Evolutionary conservation across 2,113 vertebrate species (phyloP).

Genomic region (Micromys minutus): DNA sequence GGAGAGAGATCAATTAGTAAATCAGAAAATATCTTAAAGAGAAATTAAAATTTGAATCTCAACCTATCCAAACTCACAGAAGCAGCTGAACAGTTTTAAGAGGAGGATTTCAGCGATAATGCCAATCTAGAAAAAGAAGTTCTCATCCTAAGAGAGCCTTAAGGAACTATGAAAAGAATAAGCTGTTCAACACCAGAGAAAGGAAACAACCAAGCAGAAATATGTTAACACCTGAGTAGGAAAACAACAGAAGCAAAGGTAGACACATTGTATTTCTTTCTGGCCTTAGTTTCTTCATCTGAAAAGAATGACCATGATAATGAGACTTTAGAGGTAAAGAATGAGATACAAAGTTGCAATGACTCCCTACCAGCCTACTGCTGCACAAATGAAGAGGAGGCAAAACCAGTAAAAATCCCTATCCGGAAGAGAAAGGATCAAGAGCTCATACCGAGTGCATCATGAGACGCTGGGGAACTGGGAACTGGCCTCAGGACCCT

Average conservation of each 20-base stretch:
- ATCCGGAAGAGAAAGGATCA: not conserved
- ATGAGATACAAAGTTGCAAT: not conserved
- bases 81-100: not conserved
- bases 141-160: not conserved
- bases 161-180: not conserved
- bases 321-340: not conserved
- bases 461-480: not conserved
- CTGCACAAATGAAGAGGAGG: not conserved
- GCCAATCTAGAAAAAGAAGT: not conserved
- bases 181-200: no score
- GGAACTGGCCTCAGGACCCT: not conserved
- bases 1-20: no score
- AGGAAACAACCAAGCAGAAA: not conserved
- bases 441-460: not conserved
- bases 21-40: not conserved
- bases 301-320: not conserved
- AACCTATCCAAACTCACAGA: not conserved
- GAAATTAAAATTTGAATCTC: not conserved
- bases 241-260: not conserved
- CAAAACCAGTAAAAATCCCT: not conserved
- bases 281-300: not conserved
- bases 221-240: not conserved
- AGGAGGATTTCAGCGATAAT: not conserved
- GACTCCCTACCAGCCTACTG: not conserved
- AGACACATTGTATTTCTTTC: not conserved